Evolutionary conservation across 2,113 vertebrate species (phyloP).

Genomic region (Nicator chloris): DNA sequence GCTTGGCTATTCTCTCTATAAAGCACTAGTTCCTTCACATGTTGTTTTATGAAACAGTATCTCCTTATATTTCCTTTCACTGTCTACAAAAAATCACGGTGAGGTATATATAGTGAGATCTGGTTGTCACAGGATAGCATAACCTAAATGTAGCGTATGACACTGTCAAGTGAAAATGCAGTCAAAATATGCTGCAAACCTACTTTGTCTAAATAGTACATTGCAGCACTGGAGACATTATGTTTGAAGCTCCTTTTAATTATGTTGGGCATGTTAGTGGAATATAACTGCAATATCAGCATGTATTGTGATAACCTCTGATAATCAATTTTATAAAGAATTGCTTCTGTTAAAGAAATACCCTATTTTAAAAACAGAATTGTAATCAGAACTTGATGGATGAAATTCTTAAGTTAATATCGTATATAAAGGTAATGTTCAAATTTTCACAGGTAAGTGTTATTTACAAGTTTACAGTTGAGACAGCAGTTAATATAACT

Average conservation of each 20-base stretch:
- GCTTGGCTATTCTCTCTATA: background rate
- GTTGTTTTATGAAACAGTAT: background rate
- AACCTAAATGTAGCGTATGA: background rate
- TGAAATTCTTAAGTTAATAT: background rate
- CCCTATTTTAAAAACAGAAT: background rate
- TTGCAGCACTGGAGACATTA: background rate
- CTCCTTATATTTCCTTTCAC: background rate
- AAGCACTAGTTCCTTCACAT: background rate
- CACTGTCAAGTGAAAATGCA: background rate
- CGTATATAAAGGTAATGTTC: background rate
- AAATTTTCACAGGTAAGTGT: background rate
- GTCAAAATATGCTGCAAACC: background rate
- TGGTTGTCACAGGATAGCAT: background rate
- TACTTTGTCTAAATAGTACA: background rate
- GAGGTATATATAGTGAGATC: background rate
- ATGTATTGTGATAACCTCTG: background rate
- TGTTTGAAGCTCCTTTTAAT: background rate
- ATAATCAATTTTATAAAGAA: background rate
- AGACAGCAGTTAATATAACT: background rate
- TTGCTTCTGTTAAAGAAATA: background rate
- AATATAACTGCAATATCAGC: background rate
- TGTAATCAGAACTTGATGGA: background rate
- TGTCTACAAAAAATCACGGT: background rate
- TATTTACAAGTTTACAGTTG: background rate
- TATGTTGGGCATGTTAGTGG: background rate